Evolutionary conservation across 2,797 vertebrate species (phyloP).

Genomic region (Pseudomugil gertrudae): DNA sequence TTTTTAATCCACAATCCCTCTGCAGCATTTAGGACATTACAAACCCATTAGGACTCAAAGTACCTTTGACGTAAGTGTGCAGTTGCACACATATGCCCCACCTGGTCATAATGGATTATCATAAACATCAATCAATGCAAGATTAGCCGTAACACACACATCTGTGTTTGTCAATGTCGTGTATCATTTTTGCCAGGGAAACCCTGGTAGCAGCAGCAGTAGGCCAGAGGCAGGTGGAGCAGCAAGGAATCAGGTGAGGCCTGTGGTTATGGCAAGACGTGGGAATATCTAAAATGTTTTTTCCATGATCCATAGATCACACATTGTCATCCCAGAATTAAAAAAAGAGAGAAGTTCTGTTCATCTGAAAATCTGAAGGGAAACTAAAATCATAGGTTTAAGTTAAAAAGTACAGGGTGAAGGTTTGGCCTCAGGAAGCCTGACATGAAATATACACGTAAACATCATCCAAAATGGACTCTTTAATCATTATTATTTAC

Average conservation of each 20-base stretch:
- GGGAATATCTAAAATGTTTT: no score
- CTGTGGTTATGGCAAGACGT: constrained; percentile 34
- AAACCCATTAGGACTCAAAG: background rate
- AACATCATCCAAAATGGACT: background rate
- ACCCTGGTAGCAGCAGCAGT: constrained; percentile 51
- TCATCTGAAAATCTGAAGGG: no score
- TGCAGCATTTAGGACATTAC: background rate
- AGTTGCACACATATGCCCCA: background rate
- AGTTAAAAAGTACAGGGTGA: background rate
- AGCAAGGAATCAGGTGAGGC: constrained; percentile 56
- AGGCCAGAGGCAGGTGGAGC: constrained; percentile 58
- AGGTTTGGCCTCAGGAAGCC: no score
- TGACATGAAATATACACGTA: background rate
- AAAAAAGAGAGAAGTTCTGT: background rate
- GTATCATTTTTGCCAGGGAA: constrained; percentile 53
- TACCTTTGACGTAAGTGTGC: no score
- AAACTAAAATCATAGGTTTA: background rate
- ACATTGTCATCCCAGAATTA: background rate
- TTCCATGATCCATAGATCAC: background rate
- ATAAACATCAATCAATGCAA: background rate
- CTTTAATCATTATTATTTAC: background rate
- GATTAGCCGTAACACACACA: background rate
- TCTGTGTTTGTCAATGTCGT: constrained; percentile 42
- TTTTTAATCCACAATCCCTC: background rate
- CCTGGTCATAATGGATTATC: background rate